Evolutionary conservation across 1,140 invertebrate genomes (phyloP).

Genomic region (Diachasmimorpha longicaudata): DNA sequence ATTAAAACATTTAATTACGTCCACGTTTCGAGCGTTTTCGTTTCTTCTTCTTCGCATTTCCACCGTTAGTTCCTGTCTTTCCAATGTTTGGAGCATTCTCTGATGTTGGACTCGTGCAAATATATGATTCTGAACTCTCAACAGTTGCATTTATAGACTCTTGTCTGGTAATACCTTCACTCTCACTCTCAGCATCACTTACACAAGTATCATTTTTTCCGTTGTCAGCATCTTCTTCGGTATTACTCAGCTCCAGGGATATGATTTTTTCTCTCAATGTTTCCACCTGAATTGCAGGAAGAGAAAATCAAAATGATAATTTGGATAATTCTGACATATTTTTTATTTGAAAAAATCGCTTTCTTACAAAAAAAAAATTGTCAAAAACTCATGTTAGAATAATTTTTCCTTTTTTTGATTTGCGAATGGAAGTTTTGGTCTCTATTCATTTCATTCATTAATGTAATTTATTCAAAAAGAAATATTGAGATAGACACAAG

Average conservation of each 20-base stretch:
- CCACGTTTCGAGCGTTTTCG: slow-evolving; percentile 57
- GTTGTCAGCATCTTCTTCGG: slow-evolving; percentile 66
- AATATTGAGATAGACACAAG: too few species aligned
- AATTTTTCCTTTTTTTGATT: too few species aligned
- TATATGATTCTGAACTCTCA: slow-evolving; percentile 45
- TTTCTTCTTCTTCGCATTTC: slow-evolving; percentile 58
- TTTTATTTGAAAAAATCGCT: too few species aligned
- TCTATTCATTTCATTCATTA: too few species aligned
- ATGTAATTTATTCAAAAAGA: too few species aligned
- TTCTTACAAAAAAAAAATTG: too few species aligned
- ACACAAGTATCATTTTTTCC: slow-evolving; percentile 54
- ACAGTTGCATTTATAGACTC: slow-evolving; percentile 45
- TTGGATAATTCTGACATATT: neutral
- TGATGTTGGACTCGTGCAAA: slow-evolving; percentile 39
- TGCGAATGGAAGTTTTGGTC: too few species aligned
- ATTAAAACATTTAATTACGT: slow-evolving; percentile 44
- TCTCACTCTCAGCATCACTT: slow-evolving; percentile 61
- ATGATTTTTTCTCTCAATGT: slow-evolving; percentile 88
- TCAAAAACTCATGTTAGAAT: neutral
- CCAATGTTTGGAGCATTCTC: slow-evolving; percentile 45
- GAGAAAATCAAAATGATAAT: neutral
- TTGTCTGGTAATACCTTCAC: slow-evolving; percentile 47
- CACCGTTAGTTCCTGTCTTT: slow-evolving; percentile 47
- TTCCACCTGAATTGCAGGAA: slow-evolving; percentile 71
- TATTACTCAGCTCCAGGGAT: slow-evolving; percentile 79